Conservation (phyloP, 2,888 invertebrate species). For the Melipona beecheii region DNA sequence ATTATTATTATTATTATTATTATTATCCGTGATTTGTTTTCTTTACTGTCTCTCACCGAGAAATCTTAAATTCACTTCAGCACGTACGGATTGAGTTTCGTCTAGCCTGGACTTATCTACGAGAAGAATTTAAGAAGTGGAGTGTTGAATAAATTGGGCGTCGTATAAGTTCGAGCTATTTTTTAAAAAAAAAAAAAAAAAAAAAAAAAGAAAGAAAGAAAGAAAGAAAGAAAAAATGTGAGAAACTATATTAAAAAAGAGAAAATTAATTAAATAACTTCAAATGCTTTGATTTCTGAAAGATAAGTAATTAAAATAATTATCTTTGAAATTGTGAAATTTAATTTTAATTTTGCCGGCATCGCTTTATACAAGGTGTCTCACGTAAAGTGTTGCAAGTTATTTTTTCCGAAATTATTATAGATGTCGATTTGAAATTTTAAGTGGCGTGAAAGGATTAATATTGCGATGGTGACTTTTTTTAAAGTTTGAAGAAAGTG, state of each 20-base stretch:
- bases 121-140: not conserved
- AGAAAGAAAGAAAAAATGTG: not conserved
- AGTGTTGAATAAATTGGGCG: not conserved
- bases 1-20: too few species aligned
- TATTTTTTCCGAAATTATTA: too few species aligned
- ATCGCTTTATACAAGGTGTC: too few species aligned
- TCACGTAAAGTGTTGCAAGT: too few species aligned
- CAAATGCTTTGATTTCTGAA: not conserved
- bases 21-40: conserved; percentile 24
- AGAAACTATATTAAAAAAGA: not conserved
- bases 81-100: conserved; percentile 47
- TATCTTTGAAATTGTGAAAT: too few species aligned
- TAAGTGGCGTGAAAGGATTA: too few species aligned
- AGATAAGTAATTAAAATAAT: not conserved
- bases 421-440: too few species aligned
- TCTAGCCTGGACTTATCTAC: conserved; percentile 23
- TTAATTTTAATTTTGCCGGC: too few species aligned
- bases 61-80: conserved; percentile 47
- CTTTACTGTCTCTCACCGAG: conserved; percentile 10
- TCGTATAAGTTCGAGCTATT: conserved; percentile 1
- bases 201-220: not conserved
- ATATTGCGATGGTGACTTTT: too few species aligned
- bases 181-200: not conserved
- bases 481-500: too few species aligned
- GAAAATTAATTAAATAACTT: not conserved